A percentile compares a stretch with the other conserved stretches of the same genome.
Evolutionary conservation across 2,888 invertebrate genomes (phyloP).

Genomic region (Seira sanloemensis): DNA sequence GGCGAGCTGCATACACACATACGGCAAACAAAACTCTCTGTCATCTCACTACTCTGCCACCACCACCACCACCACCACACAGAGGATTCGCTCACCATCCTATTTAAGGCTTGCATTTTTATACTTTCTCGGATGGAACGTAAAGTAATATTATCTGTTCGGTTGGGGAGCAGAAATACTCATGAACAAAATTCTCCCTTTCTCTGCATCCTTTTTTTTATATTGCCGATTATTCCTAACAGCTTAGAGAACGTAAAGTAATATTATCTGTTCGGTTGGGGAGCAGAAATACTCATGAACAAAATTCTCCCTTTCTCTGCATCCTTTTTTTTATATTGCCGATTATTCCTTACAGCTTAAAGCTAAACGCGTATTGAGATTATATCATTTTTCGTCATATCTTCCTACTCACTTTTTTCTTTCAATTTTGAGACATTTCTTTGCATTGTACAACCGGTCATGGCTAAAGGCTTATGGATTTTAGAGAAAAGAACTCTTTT

Average conservation of each 20-base stretch:
- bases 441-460: too few relatives aligned
- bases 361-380: background rate
- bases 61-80: too few relatives aligned
- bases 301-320: too few relatives aligned
- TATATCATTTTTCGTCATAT: background rate
- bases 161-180: background rate
- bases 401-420: background rate
- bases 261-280: background rate
- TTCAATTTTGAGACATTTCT: background rate
- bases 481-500: too few relatives aligned
- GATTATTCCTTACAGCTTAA: background rate
- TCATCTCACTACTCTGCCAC: background rate
- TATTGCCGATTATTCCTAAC: background rate
- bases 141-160: background rate
- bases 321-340: background rate
- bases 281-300: background rate
- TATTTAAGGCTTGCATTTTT: background rate
- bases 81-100: background rate
- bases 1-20: background rate
- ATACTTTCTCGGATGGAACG: background rate
- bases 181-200: background rate
- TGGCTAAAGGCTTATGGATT: too few relatives aligned
- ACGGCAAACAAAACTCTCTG: background rate
- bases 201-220: too few relatives aligned
- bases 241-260: background rate